These are phyloP conservation scores for Parasteatoda lunata DNA, from an alignment of 2,888 invertebrate species.

Conservation along the genomic window DNA sequence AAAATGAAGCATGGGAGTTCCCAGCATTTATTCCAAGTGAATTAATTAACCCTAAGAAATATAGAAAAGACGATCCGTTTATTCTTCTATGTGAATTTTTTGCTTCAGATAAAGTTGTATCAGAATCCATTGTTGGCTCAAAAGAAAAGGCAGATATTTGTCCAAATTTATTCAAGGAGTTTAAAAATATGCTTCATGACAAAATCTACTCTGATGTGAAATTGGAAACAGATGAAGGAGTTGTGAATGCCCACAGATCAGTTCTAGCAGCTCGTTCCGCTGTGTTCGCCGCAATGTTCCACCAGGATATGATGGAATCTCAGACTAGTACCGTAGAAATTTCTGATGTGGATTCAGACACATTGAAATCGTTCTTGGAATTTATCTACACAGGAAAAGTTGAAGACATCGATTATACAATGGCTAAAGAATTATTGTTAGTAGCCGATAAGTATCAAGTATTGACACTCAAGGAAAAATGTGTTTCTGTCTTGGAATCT, in stretches of 20 bases:
- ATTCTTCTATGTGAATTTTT: no score
- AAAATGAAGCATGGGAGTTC: no score
- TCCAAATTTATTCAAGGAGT: no score
- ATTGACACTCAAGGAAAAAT: neutral
- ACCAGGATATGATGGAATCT: neutral
- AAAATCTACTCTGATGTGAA: neutral
- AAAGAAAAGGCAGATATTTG: no score
- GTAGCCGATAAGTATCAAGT: constrained; percentile 19
- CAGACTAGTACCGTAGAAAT: neutral
- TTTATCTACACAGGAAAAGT: constrained; percentile 7
- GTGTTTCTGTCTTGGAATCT: neutral
- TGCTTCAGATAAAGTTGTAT: no score
- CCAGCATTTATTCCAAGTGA: no score
- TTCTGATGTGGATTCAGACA: neutral
- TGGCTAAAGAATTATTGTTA: neutral
- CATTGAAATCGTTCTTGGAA: neutral
- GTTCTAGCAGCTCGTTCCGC: neutral
- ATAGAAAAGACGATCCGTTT: no score
- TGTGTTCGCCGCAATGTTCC: constrained; percentile 1
- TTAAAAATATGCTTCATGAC: neutral
- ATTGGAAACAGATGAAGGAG: neutral
- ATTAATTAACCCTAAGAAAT: no score
- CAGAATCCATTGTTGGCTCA: no score
- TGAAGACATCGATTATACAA: neutral
- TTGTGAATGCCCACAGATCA: neutral